Conservation (phyloP, 1,140 invertebrate species). For the Saccostrea echinata region DNA sequence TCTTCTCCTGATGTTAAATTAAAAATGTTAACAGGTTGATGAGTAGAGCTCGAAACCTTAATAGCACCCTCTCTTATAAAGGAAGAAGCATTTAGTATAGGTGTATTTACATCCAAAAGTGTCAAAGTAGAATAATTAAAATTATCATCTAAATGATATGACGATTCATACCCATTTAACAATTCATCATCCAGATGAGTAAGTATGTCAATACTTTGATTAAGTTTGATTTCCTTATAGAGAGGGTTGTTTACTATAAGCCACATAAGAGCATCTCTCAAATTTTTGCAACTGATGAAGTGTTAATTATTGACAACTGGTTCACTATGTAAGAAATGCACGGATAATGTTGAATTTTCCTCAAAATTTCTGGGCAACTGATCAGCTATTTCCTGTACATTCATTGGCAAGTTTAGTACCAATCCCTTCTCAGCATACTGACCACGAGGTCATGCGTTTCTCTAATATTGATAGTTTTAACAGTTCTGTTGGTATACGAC, state of each 20-base stretch:
- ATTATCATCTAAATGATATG: too few relatives aligned
- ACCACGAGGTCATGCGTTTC: constrained; percentile 42
- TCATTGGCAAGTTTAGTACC: too few relatives aligned
- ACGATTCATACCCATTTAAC: not conserved
- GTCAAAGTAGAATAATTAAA: too few relatives aligned
- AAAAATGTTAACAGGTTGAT: constrained; percentile 40
- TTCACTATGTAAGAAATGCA: not conserved
- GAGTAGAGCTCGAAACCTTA: too few relatives aligned
- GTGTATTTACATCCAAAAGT: too few relatives aligned
- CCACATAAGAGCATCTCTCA: constrained; percentile 46
- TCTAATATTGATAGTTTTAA: too few relatives aligned
- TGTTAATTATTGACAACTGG: not conserved
- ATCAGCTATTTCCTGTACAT: constrained; percentile 19
- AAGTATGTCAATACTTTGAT: too few relatives aligned
- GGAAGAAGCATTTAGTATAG: too few relatives aligned
- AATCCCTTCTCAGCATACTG: constrained; percentile 43
- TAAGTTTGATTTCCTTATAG: constrained; percentile 40
- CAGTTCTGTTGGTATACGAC: too few relatives aligned
- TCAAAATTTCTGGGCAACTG: not conserved
- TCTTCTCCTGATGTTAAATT: constrained; percentile 31
- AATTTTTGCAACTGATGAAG: not conserved
- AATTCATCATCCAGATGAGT: not conserved
- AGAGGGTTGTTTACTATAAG: constrained; percentile 56
- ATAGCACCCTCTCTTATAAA: too few relatives aligned
- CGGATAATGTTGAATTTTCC: not conserved